phyloP scores from a whole-genome alignment of 2,888 invertebrate species.

The Troides oblongomaculatus region DNA sequence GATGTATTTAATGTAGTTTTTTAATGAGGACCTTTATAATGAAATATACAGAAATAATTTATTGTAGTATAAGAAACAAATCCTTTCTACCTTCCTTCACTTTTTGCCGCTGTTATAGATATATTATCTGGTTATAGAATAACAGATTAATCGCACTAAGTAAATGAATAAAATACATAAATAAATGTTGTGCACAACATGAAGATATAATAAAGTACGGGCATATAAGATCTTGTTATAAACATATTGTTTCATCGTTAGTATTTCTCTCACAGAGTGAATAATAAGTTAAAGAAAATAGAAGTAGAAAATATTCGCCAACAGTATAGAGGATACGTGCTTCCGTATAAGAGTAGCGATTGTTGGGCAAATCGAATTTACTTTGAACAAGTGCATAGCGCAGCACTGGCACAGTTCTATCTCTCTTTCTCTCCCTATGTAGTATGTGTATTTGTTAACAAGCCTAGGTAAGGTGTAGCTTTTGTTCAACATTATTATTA shows the following conservation, averaged over 20 bases:
- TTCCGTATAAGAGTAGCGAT: slow-evolving; percentile 28
- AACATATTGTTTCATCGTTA: slow-evolving; percentile 8
- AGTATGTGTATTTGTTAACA: slow-evolving; percentile 15
- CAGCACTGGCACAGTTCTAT: slow-evolving; percentile 13
- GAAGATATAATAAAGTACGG: not conserved
- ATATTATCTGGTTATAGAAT: too few relatives aligned
- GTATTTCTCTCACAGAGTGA: slow-evolving; percentile 12
- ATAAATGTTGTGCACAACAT: not conserved
- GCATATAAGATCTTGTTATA: not conserved
- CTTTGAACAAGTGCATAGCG: slow-evolving; percentile 27
- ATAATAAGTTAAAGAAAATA: slow-evolving; percentile 24
- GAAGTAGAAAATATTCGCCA: slow-evolving; percentile 24
- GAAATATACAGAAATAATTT: too few relatives aligned
- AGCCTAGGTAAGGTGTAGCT: slow-evolving; percentile 18
- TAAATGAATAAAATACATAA: not conserved
- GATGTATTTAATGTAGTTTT: too few relatives aligned
- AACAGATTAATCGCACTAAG: too few relatives aligned
- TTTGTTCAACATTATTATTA: not conserved
- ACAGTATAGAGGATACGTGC: slow-evolving; percentile 27
- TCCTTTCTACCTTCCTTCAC: too few relatives aligned
- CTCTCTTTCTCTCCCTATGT: not conserved
- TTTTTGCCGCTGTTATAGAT: too few relatives aligned
- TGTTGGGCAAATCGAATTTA: slow-evolving; percentile 30
- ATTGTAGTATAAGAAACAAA: too few relatives aligned
- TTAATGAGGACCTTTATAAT: too few relatives aligned